These are phyloP conservation scores for Callinectes sapidus DNA, from an alignment of 2,888 invertebrate genomes.

Conservation along the genomic window DNA sequence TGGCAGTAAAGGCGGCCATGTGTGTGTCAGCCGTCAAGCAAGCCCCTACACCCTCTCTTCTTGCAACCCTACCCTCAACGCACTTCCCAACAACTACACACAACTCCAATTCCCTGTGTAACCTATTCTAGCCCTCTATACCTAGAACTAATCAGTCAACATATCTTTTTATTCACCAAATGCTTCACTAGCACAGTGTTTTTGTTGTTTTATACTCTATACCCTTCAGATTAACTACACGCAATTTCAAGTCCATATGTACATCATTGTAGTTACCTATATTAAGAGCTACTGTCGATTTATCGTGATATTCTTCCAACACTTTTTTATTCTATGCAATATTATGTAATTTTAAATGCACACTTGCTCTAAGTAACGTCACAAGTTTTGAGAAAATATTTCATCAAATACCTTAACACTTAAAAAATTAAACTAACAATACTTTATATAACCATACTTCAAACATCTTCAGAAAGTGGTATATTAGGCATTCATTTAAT, in stretches of 20 bases:
- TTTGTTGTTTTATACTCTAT: background rate
- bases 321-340: background rate
- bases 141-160: background rate
- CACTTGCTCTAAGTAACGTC: no score
- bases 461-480: no score
- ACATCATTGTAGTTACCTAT: background rate
- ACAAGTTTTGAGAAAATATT: no score
- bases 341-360: no score
- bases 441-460: no score
- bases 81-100: background rate
- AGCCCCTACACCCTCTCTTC: background rate
- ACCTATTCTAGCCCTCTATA: background rate
- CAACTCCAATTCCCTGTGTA: background rate
- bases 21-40: slow-evolving; percentile 20
- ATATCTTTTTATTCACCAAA: background rate
- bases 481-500: no score
- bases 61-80: background rate
- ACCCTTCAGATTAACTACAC: background rate
- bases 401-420: no score
- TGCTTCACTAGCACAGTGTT: background rate
- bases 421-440: no score
- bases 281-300: background rate
- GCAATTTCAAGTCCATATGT: background rate
- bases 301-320: background rate
- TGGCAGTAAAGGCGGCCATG: background rate